These are phyloP conservation scores for Neopelma chrysocephalum DNA, from an alignment of 2,797 vertebrate species.

Conservation along the genomic window DNA sequence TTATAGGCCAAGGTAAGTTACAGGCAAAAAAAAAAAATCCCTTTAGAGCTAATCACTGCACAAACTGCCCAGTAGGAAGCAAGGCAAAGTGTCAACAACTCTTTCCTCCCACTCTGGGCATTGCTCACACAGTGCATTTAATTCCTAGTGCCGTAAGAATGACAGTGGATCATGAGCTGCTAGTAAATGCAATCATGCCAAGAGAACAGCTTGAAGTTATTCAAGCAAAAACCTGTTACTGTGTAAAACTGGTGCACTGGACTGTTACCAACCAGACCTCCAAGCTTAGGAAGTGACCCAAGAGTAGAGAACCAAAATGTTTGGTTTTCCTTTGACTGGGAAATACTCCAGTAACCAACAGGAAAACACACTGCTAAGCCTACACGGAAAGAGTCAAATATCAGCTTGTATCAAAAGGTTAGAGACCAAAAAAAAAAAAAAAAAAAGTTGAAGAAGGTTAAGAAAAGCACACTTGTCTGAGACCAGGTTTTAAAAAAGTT, in stretches of 20 bases:
- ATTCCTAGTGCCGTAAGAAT: constrained; percentile 49
- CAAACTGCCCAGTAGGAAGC: constrained; percentile 44
- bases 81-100: constrained; percentile 40
- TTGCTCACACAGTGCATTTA: constrained; percentile 33
- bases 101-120: constrained; percentile 36
- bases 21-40: constrained; percentile 43
- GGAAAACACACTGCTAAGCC: constrained; percentile 52
- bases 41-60: constrained; percentile 53
- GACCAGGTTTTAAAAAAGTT: neutral
- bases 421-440: neutral
- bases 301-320: constrained; percentile 5
- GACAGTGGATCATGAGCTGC: constrained; percentile 57
- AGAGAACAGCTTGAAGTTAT: constrained; percentile 51
- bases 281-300: neutral
- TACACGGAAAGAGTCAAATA: constrained; percentile 22
- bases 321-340: neutral
- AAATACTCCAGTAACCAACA: constrained; percentile 9
- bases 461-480: constrained; percentile 14
- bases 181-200: constrained; percentile 62
- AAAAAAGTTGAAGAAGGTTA: neutral
- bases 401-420: constrained; percentile 5
- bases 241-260: constrained; percentile 41
- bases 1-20: constrained; percentile 70
- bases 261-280: constrained; percentile 43
- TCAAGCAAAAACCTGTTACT: constrained; percentile 53